A percentile compares a stretch with the other conserved stretches of the same genome.
These are phyloP conservation scores for Agelas oroides DNA, from an alignment of 37 sponge, comb jelly and placozoan genomes.

Conservation along the genomic window DNA sequence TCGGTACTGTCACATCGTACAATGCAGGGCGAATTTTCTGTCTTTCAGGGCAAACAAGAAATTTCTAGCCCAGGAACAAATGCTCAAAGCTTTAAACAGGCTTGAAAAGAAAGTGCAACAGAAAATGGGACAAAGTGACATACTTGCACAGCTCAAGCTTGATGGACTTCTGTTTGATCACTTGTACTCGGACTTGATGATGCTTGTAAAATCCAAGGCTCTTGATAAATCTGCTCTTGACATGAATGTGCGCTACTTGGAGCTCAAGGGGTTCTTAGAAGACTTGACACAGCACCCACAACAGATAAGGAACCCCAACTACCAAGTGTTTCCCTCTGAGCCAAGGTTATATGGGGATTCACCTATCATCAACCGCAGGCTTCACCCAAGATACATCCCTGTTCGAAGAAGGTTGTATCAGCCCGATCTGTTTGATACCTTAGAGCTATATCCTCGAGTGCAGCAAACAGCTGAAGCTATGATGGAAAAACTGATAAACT, in stretches of 20 bases:
- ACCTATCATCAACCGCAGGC: conserved; percentile 17
- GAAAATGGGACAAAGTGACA: neutral
- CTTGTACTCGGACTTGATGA: conserved; percentile 50
- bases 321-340: conserved; percentile 47
- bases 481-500: conserved; percentile 21
- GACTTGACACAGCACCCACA: conserved; percentile 20
- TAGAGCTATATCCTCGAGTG: conserved; percentile 26
- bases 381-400: neutral
- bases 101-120: too few species aligned
- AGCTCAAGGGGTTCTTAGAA: conserved; percentile 38
- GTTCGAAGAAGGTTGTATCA: conserved; percentile 17
- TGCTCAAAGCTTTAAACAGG: conserved; percentile 18
- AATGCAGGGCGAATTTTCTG: conserved; percentile 52
- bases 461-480: conserved; percentile 4
- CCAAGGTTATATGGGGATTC: conserved; percentile 31
- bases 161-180: conserved; percentile 56
- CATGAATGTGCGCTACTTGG: conserved; percentile 42
- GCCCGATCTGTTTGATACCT: neutral
- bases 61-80: conserved; percentile 39
- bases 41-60: conserved; percentile 23
- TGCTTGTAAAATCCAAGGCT: conserved; percentile 22
- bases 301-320: neutral
- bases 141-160: conserved; percentile 27
- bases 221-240: conserved; percentile 42
- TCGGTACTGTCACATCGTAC: conserved; percentile 47